Evolutionary conservation across 2,888 invertebrate genomes (phyloP).

Genomic region (Lasioglossum oenotherae): DNA sequence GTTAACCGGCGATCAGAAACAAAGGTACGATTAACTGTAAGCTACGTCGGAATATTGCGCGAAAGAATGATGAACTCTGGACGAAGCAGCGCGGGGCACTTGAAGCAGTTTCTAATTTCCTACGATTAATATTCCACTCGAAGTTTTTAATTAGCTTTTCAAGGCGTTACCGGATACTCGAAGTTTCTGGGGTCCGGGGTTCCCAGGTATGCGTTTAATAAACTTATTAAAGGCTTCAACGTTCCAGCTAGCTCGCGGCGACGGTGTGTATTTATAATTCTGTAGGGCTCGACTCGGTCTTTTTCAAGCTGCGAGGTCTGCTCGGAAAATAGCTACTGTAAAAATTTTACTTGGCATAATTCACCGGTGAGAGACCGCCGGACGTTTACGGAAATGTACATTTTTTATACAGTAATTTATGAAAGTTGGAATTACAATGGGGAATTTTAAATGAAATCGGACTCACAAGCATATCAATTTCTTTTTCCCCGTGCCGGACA

Average conservation of each 20-base stretch:
- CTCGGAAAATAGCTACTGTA: background rate
- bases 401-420: background rate
- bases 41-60: background rate
- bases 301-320: background rate
- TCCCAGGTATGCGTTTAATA: background rate
- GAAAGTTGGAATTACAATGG: background rate
- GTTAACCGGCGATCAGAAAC: background rate
- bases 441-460: background rate
- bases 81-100: background rate
- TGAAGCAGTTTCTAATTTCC: conserved; percentile 3
- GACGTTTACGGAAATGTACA: background rate
- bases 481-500: background rate
- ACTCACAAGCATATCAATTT: background rate
- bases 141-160: conserved; percentile 17
- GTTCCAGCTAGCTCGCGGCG: background rate
- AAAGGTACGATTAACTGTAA: background rate
- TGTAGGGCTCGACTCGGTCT: background rate
- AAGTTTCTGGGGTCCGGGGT: background rate
- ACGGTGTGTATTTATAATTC: conserved; percentile 2
- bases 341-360: background rate
- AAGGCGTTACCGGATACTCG: background rate
- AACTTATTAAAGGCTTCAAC: background rate
- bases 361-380: background rate
- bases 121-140: conserved; percentile 3
- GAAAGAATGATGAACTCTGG: background rate